A percentile compares a stretch with the other conserved stretches of the same genome.
Evolutionary conservation across 2,888 invertebrate species (phyloP).

Genomic region (Autographa pulchrina): DNA sequence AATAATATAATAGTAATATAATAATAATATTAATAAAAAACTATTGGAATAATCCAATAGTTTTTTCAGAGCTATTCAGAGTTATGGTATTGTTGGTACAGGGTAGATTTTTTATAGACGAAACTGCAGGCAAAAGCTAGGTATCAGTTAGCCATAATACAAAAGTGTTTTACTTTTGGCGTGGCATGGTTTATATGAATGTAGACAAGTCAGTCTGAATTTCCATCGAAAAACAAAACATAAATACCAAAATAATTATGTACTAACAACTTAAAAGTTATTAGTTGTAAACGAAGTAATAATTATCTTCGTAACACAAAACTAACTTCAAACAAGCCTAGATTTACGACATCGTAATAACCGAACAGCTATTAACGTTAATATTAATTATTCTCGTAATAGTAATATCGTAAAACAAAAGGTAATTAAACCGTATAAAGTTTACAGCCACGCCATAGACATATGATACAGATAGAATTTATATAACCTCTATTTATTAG

Average conservation of each 20-base stretch:
- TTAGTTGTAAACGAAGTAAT: background rate
- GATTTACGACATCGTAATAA: conserved; percentile 39
- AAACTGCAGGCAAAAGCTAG: too few species aligned
- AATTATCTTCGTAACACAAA: background rate
- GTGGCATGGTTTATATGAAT: too few species aligned
- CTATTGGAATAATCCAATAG: too few species aligned
- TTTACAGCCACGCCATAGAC: conserved; percentile 23
- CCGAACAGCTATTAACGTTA: conserved; percentile 18
- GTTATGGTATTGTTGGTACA: too few species aligned
- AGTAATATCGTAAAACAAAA: conserved; percentile 41
- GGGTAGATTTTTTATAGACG: too few species aligned
- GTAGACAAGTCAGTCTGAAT: background rate
- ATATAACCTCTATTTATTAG: background rate
- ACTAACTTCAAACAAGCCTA: conserved; percentile 1
- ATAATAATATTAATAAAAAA: too few species aligned
- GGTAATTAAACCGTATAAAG: conserved; percentile 34
- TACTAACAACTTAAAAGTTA: background rate
- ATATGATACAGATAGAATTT: conserved; percentile 3
- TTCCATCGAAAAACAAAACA: background rate
- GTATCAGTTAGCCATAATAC: too few species aligned
- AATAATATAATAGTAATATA: too few species aligned
- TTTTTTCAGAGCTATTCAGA: background rate
- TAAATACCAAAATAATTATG: background rate
- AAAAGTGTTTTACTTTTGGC: too few species aligned
- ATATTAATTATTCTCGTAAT: conserved; percentile 31